Base-by-base conservation (phyloP, 2,888 invertebrate genomes). In the Phlogophora meticulosa region DNA sequence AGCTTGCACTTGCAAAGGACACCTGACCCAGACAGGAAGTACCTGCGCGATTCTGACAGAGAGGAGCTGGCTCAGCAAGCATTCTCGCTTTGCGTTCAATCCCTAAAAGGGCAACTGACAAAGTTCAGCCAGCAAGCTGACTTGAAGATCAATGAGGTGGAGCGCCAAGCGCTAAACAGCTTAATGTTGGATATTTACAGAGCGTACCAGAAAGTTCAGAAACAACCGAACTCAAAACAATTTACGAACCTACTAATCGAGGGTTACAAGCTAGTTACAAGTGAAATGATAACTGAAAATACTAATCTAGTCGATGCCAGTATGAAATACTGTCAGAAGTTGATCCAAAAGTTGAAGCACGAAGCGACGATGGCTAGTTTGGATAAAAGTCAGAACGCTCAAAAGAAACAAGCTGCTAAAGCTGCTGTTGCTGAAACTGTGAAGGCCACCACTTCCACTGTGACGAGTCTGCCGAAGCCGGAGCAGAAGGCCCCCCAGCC, bases 1-100 rank as follows among this genome's bases (percentile, higher is more conserved):
- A 97, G 98, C 72, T 93, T 98, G 66, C 98, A 98, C 80, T 94
- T 99, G 51, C 96, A 97, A 81, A 97, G 97, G 84, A 97, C 96
- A 60, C 99, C 99, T 0, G 99, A 99, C 75, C 96, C 96, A 2
- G 98, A 98, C 85, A 99, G 98, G 97, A 98, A 96, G 89, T 99
- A 98, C 90, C 96, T 99, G 67, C 96, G 98, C 42, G 98, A 99
- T 88, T 96, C 97, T 1, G 99, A 99, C 89, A 96, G 99, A 64
- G 97, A 98, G 81, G 97, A 97, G 84, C 95, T 98, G 64, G 97
- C 98, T 0, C 97, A 97, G 64, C 97, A 98, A 92, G 98, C 98
- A 0, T 96, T 98, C 72, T 96, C 97, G 0, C 96, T 97, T 74
- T 97, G 97, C 80, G 95, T 97, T 10, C 97, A 97, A 87, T 97